A percentile compares a stretch with the other conserved stretches of the same genome.
Evolutionary conservation across 2,888 invertebrate genomes (phyloP).

Genomic region (Cheilosia grossa): DNA sequence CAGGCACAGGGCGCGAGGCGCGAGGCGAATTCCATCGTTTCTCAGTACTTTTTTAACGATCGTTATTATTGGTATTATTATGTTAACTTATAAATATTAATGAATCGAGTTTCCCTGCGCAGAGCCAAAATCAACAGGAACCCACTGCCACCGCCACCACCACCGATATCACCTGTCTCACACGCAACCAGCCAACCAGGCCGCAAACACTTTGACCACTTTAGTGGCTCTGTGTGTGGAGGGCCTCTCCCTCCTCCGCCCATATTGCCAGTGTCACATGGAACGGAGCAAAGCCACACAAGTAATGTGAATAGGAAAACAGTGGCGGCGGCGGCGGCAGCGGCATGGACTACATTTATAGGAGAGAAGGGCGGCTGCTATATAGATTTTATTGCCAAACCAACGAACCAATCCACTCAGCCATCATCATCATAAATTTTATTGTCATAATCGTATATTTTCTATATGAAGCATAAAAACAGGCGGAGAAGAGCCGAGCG

Average conservation of each 20-base stretch:
- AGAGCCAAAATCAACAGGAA: conserved; percentile 62
- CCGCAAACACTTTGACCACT: conserved; percentile 68
- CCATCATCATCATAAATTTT: conserved; percentile 75
- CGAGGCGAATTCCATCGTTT: conserved; percentile 48
- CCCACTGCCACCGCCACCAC: conserved; percentile 35
- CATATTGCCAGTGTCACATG: conserved; percentile 47
- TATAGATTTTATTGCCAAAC: conserved; percentile 75
- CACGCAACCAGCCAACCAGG: conserved; percentile 72
- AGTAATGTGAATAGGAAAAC: conserved; percentile 5
- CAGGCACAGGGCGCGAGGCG: too few relatives aligned
- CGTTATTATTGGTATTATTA: conserved; percentile 73
- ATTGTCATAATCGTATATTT: conserved; percentile 75
- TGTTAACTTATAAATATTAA: conserved; percentile 74
- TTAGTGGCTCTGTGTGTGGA: conserved; percentile 17
- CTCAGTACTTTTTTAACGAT: conserved; percentile 66
- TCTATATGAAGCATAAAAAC: conserved; percentile 74
- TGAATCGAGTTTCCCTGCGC: conserved; percentile 64
- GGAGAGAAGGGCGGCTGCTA: conserved; percentile 68
- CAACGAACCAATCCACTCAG: conserved; percentile 75
- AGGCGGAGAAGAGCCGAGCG: conserved; percentile 56
- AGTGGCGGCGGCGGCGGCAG: conserved; percentile 6
- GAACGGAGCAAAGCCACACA: conserved; percentile 27
- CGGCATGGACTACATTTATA: conserved; percentile 64
- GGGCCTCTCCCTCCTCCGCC: conserved; percentile 16
- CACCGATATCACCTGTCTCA: conserved; percentile 72